Evolutionary conservation across 1,140 invertebrate genomes (phyloP).

Genomic region (Cyphomyrmex costatus): DNA sequence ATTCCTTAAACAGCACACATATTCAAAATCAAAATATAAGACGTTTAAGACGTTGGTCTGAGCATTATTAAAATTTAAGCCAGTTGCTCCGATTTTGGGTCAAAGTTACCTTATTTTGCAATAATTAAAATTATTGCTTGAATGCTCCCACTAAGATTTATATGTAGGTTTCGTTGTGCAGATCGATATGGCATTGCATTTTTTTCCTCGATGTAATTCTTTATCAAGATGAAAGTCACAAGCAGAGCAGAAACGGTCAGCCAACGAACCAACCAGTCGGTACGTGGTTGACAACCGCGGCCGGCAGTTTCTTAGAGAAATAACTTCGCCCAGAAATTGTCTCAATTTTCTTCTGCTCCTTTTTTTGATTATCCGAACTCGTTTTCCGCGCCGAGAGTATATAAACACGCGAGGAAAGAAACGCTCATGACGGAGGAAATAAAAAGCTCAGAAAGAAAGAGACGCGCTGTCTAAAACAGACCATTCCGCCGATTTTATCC

Average conservation of each 20-base stretch:
- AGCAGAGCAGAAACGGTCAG: not conserved
- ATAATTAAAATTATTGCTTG: not conserved
- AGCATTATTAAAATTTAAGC: no score
- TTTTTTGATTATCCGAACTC: constrained; percentile 34
- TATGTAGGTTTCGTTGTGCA: not conserved
- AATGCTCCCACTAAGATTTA: not conserved
- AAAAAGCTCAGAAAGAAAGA: not conserved
- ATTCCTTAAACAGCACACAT: no score
- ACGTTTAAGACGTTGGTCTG: no score
- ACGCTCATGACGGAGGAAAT: constrained; percentile 4
- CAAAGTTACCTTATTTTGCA: not conserved
- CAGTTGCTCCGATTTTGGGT: no score
- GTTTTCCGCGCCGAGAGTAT: not conserved
- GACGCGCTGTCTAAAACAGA: constrained; percentile 19
- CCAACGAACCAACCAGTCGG: not conserved
- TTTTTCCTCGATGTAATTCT: constrained; percentile 17
- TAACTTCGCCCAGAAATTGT: constrained; percentile 18
- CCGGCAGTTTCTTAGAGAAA: not conserved
- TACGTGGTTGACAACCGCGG: not conserved
- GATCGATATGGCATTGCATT: not conserved
- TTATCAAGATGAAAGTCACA: not conserved
- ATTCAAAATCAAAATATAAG: no score
- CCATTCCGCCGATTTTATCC: constrained; percentile 23
- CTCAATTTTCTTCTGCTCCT: constrained; percentile 13
- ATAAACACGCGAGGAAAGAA: constrained; percentile 23